Evolutionary conservation across 2,797 vertebrate genomes (phyloP).

Genomic region (Myiotriccus ornatus): DNA sequence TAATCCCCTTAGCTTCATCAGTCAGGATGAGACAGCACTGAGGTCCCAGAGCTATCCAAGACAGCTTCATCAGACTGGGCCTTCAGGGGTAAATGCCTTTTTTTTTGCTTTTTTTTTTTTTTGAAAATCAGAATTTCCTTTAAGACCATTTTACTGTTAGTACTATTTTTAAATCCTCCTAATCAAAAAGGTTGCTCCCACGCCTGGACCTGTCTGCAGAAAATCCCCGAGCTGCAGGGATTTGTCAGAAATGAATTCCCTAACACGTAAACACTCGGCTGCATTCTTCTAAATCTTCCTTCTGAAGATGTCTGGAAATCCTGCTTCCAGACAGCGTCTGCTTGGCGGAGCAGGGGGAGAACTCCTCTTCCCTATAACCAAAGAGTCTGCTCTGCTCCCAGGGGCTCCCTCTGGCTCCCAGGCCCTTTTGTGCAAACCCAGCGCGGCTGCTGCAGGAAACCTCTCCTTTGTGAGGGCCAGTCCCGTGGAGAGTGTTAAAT

Average conservation of each 20-base stretch:
- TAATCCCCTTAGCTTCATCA: not conserved
- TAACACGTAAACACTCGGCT: not conserved
- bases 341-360: not conserved
- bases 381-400: not conserved
- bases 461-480: not conserved
- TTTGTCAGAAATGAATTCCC: not conserved
- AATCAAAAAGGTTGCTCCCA: not conserved
- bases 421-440: not conserved
- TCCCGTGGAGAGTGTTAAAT: not conserved
- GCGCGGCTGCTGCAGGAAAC: not conserved
- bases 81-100: not conserved
- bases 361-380: rapidly evolving
- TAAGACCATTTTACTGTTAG: not conserved
- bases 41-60: not conserved
- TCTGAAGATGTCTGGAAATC: not conserved
- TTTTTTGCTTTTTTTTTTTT: not conserved
- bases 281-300: not conserved
- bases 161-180: not conserved
- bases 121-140: not conserved
- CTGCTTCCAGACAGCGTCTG: not conserved
- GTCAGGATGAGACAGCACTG: not conserved
- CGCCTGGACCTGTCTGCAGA: not conserved
- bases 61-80: not conserved
- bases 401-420: not conserved
- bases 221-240: not conserved